Evolutionary conservation across 2,113 vertebrate species (phyloP).

Genomic region (Cottus gobio): DNA sequence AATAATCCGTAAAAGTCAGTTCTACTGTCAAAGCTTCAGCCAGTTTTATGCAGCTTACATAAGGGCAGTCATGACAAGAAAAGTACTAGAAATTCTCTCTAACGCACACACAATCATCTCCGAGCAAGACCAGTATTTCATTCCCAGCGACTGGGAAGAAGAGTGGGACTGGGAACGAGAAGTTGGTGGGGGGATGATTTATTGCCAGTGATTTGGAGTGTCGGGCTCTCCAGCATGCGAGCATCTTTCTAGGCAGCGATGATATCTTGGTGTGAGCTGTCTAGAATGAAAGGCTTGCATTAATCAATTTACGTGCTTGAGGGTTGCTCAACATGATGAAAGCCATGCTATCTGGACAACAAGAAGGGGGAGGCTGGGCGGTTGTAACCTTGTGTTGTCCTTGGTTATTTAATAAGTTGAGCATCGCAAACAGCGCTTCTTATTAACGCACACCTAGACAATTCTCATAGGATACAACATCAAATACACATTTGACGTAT

Average conservation of each 20-base stretch:
- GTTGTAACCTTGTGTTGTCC: conserved; percentile 75
- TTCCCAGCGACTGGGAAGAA: conserved; percentile 19
- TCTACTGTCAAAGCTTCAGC: conserved; percentile 2
- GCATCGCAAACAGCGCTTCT: conserved; percentile 11
- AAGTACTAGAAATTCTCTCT: neutral
- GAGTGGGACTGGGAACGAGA: conserved; percentile 23
- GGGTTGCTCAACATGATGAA: conserved; percentile 72
- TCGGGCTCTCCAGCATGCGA: conserved; percentile 60
- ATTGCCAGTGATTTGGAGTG: conserved; percentile 57
- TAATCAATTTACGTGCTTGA: conserved; percentile 79
- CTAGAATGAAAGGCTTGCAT: conserved; percentile 75
- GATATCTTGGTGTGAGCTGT: conserved; percentile 77
- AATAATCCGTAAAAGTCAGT: conserved; percentile 43
- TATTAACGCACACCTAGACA: conserved; percentile 25
- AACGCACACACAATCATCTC: conserved; percentile 3
- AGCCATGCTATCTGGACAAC: conserved; percentile 68
- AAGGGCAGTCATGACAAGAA: neutral
- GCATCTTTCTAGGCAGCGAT: conserved; percentile 72
- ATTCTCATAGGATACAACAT: conserved; percentile 11
- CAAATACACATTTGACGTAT: neutral
- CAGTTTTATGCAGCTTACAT: conserved; percentile 7
- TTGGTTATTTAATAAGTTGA: conserved; percentile 56
- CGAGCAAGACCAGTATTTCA: conserved; percentile 28
- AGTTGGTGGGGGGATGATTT: conserved; percentile 67
- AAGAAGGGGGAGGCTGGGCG: conserved; percentile 16